phyloP scores from a whole-genome alignment of 1,140 invertebrate genomes.

The Thaumetopoea pityocampa region DNA sequence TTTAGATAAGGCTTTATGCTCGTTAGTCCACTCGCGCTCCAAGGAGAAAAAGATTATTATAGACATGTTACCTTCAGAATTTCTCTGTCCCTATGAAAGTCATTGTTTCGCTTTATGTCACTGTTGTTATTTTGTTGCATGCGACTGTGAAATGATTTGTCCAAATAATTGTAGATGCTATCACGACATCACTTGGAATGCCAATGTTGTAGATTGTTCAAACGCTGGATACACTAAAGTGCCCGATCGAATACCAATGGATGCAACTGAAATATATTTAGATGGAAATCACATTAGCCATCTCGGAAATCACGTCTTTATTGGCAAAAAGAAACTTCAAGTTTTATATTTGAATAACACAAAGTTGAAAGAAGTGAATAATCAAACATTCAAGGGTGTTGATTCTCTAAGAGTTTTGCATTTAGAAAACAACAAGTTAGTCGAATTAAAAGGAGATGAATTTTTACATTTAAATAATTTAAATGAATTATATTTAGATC shows the following conservation, averaged over 20 bases:
- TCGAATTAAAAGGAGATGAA: slow-evolving; percentile 84
- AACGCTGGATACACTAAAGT: slow-evolving; percentile 83
- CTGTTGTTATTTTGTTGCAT: slow-evolving; percentile 93
- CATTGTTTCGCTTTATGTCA: slow-evolving; percentile 93
- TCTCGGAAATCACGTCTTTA: slow-evolving; percentile 89
- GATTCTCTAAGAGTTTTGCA: slow-evolving; percentile 86
- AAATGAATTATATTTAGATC: slow-evolving; percentile 88
- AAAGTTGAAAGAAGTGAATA: slow-evolving; percentile 86
- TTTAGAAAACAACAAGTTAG: slow-evolving; percentile 88
- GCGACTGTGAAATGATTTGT: slow-evolving; percentile 94
- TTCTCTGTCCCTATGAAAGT: slow-evolving; percentile 91
- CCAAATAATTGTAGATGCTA: slow-evolving; percentile 91
- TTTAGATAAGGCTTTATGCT: slow-evolving; percentile 88
- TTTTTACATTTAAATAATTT: slow-evolving; percentile 84
- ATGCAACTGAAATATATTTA: slow-evolving; percentile 91
- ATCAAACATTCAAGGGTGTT: slow-evolving; percentile 90
- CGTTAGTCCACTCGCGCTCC: slow-evolving; percentile 85
- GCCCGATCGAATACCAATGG: slow-evolving; percentile 90
- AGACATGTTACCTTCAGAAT: slow-evolving; percentile 87
- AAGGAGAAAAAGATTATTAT: slow-evolving; percentile 83
- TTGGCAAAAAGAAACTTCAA: slow-evolving; percentile 90
- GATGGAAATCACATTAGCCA: slow-evolving; percentile 90
- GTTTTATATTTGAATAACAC: slow-evolving; percentile 90
- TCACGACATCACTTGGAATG: slow-evolving; percentile 93
- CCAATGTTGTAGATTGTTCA: slow-evolving; percentile 93